phyloP scores from a whole-genome alignment of 2,797 vertebrate genomes.

The Mormyrus hasselquistii region DNA sequence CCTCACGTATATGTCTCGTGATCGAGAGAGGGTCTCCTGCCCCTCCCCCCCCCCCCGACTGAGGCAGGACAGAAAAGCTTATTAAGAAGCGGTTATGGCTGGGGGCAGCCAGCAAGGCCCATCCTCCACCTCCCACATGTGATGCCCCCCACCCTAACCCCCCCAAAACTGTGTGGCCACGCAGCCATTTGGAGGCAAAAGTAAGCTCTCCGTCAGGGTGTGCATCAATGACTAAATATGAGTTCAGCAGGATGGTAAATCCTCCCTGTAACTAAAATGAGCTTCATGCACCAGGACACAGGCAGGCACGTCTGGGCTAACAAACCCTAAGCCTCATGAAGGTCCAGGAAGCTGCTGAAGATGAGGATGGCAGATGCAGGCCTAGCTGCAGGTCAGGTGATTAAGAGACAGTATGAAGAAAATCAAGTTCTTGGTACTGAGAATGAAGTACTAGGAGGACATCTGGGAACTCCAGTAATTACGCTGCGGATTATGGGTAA shows the following conservation, averaged over 20 bases:
- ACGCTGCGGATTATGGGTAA: not conserved
- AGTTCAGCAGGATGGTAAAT: slow-evolving; percentile 20
- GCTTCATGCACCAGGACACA: not conserved
- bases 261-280: slow-evolving; percentile 21
- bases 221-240: slow-evolving; percentile 30
- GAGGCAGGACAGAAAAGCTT: slow-evolving; percentile 50
- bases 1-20: slow-evolving; percentile 45
- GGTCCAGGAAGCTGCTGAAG: not conserved
- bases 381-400: not conserved
- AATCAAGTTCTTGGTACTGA: not conserved
- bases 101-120: slow-evolving; percentile 19
- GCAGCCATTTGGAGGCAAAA: not conserved
- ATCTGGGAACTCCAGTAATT: not conserved
- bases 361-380: not conserved
- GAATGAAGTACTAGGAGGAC: not conserved
- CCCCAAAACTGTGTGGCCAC: not conserved
- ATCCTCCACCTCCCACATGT: not conserved
- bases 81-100: slow-evolving; percentile 60
- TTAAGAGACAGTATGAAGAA: not conserved
- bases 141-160: not conserved
- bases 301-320: not conserved
- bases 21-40: slow-evolving; percentile 60
- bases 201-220: not conserved
- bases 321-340: not conserved
- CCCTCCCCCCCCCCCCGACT: slow-evolving; percentile 49